Evolutionary conservation across 2,888 invertebrate genomes (phyloP).

Genomic region (Lithophane socia): DNA sequence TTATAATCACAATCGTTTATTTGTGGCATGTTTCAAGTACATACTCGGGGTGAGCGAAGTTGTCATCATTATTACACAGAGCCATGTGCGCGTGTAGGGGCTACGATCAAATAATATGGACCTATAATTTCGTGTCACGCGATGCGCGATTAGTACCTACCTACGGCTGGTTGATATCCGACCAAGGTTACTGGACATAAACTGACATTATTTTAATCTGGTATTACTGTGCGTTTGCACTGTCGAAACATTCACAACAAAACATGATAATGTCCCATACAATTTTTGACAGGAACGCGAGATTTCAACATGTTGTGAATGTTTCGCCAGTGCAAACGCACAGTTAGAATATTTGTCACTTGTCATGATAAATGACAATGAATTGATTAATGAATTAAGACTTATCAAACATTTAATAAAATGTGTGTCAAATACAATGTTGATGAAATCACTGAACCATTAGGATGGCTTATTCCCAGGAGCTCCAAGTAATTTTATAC

Average conservation of each 20-base stretch:
- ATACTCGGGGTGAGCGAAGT: constrained; percentile 60
- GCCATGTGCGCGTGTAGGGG: constrained; percentile 63
- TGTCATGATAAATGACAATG: neutral
- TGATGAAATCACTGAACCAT: constrained; percentile 4
- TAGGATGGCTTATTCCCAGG: no score
- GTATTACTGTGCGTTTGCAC: neutral
- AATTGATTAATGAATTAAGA: constrained; percentile 1
- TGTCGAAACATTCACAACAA: no score
- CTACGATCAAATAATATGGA: neutral
- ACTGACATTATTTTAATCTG: neutral
- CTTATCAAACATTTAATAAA: constrained; percentile 6
- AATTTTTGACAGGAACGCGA: no score
- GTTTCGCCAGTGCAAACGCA: no score
- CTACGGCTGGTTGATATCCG: neutral
- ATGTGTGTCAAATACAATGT: neutral
- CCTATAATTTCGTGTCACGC: neutral
- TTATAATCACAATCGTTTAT: constrained; percentile 66
- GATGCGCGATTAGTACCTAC: neutral
- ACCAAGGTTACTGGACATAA: neutral
- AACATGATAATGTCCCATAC: no score
- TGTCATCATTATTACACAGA: constrained; percentile 67
- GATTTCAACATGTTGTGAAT: no score
- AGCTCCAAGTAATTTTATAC: no score
- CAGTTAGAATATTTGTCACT: neutral
- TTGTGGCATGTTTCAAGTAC: constrained; percentile 48